Percentiles rank a stretch among this genome's conserved stretches.
These are phyloP conservation scores for Tipula confusa DNA, from an alignment of 2,888 invertebrate species.

Conservation along the genomic window DNA sequence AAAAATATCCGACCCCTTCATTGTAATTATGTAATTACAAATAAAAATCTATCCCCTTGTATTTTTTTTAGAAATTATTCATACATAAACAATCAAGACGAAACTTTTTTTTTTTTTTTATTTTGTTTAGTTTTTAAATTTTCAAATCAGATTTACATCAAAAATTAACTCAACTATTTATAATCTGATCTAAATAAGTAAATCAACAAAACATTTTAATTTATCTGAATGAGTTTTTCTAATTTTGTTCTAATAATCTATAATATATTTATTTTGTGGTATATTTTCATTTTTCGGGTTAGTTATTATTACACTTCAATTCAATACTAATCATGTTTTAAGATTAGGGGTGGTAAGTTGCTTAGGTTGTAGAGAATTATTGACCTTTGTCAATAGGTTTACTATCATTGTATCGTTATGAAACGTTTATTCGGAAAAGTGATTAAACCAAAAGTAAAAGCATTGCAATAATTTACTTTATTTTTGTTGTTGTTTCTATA, in stretches of 20 bases:
- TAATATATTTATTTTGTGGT: background rate
- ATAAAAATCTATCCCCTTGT: background rate
- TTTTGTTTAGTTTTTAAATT: background rate
- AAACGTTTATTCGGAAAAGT: no score
- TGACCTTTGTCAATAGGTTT: no score
- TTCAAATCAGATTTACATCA: background rate
- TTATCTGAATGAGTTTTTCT: background rate
- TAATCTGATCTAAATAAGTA: background rate
- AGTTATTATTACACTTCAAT: background rate
- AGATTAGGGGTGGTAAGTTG: no score
- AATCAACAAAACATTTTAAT: background rate
- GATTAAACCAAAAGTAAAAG: no score
- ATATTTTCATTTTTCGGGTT: background rate
- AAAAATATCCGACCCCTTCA: background rate
- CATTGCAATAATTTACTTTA: no score
- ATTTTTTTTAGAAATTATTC: background rate
- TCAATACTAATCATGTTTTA: background rate
- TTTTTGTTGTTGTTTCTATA: no score
- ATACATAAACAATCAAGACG: background rate
- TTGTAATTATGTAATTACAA: background rate
- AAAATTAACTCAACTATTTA: background rate
- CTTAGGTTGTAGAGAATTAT: no score
- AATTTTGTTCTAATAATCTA: background rate
- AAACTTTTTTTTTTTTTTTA: no score
- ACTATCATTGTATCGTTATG: no score